Percentiles rank a stretch among this genome's conserved stretches.
phyloP scores from a whole-genome alignment of 2,888 invertebrate species.

The Desoria tigrina region DNA sequence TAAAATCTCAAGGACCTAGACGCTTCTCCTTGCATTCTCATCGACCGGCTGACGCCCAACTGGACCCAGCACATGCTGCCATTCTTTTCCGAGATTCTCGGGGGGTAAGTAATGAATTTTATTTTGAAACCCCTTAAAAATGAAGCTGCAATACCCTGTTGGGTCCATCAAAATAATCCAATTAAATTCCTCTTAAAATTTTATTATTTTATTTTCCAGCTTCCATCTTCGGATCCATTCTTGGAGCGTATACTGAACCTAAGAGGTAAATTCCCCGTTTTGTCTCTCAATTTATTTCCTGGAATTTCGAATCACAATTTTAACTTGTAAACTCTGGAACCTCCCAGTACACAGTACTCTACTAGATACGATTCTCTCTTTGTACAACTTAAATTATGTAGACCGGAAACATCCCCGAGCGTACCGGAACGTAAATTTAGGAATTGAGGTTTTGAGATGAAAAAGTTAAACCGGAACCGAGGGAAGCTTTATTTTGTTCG shows the following conservation, averaged over 20 bases:
- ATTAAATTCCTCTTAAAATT: not conserved
- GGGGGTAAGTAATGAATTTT: constrained; percentile 70
- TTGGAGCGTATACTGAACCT: constrained; percentile 68
- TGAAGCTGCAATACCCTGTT: not conserved
- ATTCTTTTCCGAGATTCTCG: constrained; percentile 88
- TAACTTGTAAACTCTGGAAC: too few species aligned
- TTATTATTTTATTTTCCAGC: constrained; percentile 63
- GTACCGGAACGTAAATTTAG: too few species aligned
- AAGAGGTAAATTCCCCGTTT: constrained; percentile 70
- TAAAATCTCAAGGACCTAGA: constrained; percentile 44
- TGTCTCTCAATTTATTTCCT: too few species aligned
- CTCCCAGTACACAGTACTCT: too few species aligned
- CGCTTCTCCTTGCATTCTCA: constrained; percentile 57
- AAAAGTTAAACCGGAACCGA: too few species aligned
- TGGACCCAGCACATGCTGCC: constrained; percentile 86
- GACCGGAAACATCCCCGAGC: too few species aligned
- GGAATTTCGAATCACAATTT: too few species aligned
- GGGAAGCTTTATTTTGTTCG: too few species aligned
- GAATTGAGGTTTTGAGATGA: too few species aligned
- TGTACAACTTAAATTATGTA: too few species aligned
- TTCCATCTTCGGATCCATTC: constrained; percentile 88
- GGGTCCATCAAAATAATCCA: not conserved
- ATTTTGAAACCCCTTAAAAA: not conserved
- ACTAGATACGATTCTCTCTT: too few species aligned
- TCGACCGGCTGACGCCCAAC: constrained; percentile 73